Percentiles rank a stretch among this genome's conserved stretches.
Evolutionary conservation across 2,888 invertebrate genomes (phyloP).

Genomic region (Stenoptilia bipunctidactyla): DNA sequence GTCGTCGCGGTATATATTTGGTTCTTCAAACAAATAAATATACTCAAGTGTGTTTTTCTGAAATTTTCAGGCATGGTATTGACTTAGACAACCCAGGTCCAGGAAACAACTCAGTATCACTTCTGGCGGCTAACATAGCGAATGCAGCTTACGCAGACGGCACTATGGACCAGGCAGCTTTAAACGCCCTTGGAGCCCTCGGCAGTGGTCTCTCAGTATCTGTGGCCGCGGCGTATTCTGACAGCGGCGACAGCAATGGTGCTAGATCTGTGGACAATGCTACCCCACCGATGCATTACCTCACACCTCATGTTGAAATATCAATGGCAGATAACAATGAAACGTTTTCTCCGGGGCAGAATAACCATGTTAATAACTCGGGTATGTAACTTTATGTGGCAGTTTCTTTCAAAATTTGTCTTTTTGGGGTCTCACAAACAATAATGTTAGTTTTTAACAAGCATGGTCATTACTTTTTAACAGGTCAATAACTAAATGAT

Average conservation of each 20-base stretch:
- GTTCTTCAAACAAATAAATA: conserved; percentile 5
- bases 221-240: conserved; percentile 81
- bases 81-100: conserved; percentile 92
- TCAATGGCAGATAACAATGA: conserved; percentile 88
- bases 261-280: conserved; percentile 87
- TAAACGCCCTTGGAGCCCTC: conserved; percentile 68
- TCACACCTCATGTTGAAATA: conserved; percentile 92
- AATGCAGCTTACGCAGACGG: conserved; percentile 71
- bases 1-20: no score
- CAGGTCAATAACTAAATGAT: no score
- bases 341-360: conserved; percentile 71
- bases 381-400: no score
- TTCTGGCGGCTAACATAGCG: conserved; percentile 77
- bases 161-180: conserved; percentile 60
- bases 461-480: no score
- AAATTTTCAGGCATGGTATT: conserved; percentile 85
- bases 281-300: conserved; percentile 91
- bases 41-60: conserved; percentile 9
- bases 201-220: conserved; percentile 76
- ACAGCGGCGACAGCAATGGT: conserved; percentile 86
- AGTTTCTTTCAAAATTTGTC: no score
- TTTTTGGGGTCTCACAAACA: no score
- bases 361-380: conserved; percentile 47
- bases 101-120: conserved; percentile 81
- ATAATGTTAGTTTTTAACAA: no score